Base-by-base conservation (phyloP, 2,113 vertebrate species). In the Ceratotherium simum region DNA sequence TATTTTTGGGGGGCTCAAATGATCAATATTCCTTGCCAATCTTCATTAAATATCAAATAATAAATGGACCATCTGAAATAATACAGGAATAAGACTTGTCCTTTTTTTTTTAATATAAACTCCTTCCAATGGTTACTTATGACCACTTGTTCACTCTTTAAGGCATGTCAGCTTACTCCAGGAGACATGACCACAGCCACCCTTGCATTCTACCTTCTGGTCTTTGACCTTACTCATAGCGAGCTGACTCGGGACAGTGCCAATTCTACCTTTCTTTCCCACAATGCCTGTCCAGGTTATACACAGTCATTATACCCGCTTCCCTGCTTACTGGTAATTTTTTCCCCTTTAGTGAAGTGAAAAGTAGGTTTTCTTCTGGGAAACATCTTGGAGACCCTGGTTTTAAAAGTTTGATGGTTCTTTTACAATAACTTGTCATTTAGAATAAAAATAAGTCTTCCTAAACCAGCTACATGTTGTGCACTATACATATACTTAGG, bases 391-490 rank as follows among this genome's bases (percentile, higher is more conserved):
- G 39, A 69, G 51, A 73, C 33, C 27, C 21, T 80, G 11, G 46
- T 72, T 95, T 82, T 88, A 8, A 70, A 67, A 67, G 29, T 79
- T 60, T 82, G 33, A 76, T 75, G 48, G 48, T 72, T 79, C 85
- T 97, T 42, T 42, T 81, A 91, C 69, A 87, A 17, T 90, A 97
- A 98, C 48, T 97, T 83, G 97, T 97, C 79, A 91, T 97, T 96
- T 72, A 87, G 69, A 31, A 3, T 12, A 33, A 83, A 88, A 95
- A 90, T 98, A 96, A 96, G 42, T 27, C 72, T 91, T 87, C 56
- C 69, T 91, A 46, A 62, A 91, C 88, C 85, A 86, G 39, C 65
- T 48, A 92, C 81, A 97, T 97, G 97, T 69, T 76, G 25, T 73
- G 46, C 64, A 83, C 54, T 86, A 58, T 75, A 93, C 90, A 76